Evolutionary conservation across 2,888 invertebrate species (phyloP).

Genomic region (Monopis laevigella): DNA sequence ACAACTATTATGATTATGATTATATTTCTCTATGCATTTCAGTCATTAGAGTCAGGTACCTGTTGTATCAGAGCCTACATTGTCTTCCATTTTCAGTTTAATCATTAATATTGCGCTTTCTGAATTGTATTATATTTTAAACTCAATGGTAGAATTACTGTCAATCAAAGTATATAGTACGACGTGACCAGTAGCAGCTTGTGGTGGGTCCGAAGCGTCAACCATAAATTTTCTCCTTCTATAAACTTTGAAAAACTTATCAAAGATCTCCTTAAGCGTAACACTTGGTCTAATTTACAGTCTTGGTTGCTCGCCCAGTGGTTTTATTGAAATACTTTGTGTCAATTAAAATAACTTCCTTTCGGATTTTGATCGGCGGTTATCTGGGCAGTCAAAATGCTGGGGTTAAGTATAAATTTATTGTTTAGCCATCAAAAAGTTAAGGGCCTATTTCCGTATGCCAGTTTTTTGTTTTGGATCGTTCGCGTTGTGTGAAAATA

Average conservation of each 20-base stretch:
- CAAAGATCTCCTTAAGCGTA: constrained; percentile 36
- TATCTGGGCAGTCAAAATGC: constrained; percentile 1
- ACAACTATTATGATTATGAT: too few relatives aligned
- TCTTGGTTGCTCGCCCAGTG: constrained; percentile 34
- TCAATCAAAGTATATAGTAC: constrained; percentile 56
- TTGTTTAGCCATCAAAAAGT: too few relatives aligned
- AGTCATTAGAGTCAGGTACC: too few relatives aligned
- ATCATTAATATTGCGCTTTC: too few relatives aligned
- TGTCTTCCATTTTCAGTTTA: too few relatives aligned
- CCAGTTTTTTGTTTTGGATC: too few relatives aligned
- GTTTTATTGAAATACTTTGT: constrained; percentile 52
- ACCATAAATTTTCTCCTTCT: constrained; percentile 43
- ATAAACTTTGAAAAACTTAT: constrained; percentile 38
- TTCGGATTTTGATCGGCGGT: constrained; percentile 27
- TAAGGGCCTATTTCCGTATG: too few relatives aligned
- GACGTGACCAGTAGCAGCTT: constrained; percentile 51
- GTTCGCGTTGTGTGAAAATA: too few relatives aligned
- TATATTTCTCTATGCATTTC: too few relatives aligned
- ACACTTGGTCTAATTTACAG: constrained; percentile 38
- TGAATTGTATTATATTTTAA: too few relatives aligned
- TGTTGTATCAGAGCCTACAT: too few relatives aligned
- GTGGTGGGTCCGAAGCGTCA: constrained; percentile 26
- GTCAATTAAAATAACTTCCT: constrained; percentile 50
- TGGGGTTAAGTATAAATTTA: constrained; percentile 1
- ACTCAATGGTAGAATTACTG: constrained; percentile 49